Base-by-base conservation (phyloP, 2,113 vertebrate species). In the Zosterops pallidus region DNA sequence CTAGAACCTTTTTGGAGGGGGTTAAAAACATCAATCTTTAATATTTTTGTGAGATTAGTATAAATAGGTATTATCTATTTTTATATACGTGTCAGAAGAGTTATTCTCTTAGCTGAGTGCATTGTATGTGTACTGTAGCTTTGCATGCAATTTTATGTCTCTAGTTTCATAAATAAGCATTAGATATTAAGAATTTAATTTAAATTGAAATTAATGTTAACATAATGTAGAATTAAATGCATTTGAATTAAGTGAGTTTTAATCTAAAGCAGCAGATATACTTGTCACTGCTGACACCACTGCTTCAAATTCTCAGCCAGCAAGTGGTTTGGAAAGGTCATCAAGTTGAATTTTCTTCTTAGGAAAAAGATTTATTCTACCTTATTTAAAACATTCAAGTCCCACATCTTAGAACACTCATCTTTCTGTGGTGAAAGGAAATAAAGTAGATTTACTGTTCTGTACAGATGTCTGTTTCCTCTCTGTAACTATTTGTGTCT, bases 191-290 rank as follows among this genome's bases (percentile, higher is more conserved):
- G 44, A 78, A 92, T 93, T 24, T 79, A 14, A 89, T 97, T 94
- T 86, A 57, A 97, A 96, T 94, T 96, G 89, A 97, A 95, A 95
- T 94, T 89, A 92, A 71, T 95, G 12, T 86, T 93, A 96, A 46
- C 42, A 89, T 89, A 77, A 42, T 16, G 8, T 80, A 70, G 47
- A 78, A 86, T 59, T 86, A 75, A 39, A 67, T 70, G 24, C 5
- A 60, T 64, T 60, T 90, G 5, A 74, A 75, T n/a, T 78, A 55
- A 83, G 7, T 29, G 6, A 37, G 8, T 78, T 94, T 82, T 44
- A 65, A 75, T 84, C 21, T 75, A 49, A 89, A 89, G 41, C 49
- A 84, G 9, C 7, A 78, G 55, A 29, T 60, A 64, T 1, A 6
- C 11, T 89, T 70, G 89, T 86, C 24, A 24, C 28, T 91, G 56